phyloP scores from a whole-genome alignment of 2,797 vertebrate genomes.

The Neomorphus geoffroyi region DNA sequence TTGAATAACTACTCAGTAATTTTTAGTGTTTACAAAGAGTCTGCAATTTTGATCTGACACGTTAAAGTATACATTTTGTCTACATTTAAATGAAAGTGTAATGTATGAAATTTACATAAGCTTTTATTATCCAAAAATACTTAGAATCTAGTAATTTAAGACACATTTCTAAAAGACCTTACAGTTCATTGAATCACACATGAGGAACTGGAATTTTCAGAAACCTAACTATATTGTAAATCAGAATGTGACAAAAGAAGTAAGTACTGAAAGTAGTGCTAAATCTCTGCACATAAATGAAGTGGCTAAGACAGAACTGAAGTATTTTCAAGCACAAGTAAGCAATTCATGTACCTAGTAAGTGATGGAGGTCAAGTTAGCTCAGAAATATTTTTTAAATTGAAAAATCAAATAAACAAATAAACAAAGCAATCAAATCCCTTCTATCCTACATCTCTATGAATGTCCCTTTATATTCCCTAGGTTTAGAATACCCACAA shows the following conservation, averaged over 20 bases:
- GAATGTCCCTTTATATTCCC: not conserved
- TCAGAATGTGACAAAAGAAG: not conserved
- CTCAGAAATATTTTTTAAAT: constrained; percentile 5
- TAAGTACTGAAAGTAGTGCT: not conserved
- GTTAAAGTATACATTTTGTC: not conserved
- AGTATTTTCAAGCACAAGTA: not conserved
- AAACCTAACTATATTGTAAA: not conserved
- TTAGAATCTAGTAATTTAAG: not conserved
- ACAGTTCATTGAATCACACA: not conserved
- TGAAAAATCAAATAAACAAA: not conserved
- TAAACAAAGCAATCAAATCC: not conserved
- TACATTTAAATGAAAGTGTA: not conserved
- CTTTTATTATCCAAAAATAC: not conserved
- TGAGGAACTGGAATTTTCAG: not conserved
- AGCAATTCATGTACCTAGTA: not conserved
- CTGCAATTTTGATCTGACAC: not conserved
- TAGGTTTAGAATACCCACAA: not conserved
- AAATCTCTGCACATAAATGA: not conserved
- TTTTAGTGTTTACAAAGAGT: not conserved
- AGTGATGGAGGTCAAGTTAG: not conserved
- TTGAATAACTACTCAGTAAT: not conserved
- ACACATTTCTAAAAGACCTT: not conserved
- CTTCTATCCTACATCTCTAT: not conserved
- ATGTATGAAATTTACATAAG: not conserved
- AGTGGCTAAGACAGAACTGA: not conserved